Percentiles rank a stretch among this genome's conserved stretches.
phyloP scores from a whole-genome alignment of 2,797 vertebrate genomes.

The Epinephelus awoara region DNA sequence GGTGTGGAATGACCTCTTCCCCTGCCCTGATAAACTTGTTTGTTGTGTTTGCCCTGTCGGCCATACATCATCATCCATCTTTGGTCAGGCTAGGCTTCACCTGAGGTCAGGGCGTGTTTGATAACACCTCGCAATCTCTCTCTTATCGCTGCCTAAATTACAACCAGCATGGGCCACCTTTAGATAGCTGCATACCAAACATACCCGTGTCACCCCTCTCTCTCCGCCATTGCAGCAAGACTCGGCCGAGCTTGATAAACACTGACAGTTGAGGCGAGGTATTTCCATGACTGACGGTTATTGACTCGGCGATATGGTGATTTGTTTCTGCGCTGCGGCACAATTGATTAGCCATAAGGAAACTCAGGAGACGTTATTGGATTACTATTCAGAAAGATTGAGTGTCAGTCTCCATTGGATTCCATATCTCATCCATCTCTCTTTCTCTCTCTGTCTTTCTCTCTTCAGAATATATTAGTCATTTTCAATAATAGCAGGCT shows the following conservation, averaged over 20 bases:
- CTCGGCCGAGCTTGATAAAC: constrained; percentile 60
- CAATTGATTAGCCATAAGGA: constrained; percentile 83
- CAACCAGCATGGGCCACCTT: constrained; percentile 37
- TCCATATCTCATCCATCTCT: constrained; percentile 76
- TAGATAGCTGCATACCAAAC: constrained; percentile 57
- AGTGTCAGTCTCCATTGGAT: constrained; percentile 78
- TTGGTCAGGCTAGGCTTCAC: constrained; percentile 61
- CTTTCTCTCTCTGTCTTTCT: constrained; percentile 60
- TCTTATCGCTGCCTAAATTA: constrained; percentile 68
- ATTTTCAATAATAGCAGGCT: constrained; percentile 74
- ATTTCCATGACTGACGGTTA: constrained; percentile 78
- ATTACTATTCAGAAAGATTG: constrained; percentile 81
- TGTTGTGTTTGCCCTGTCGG: constrained; percentile 62
- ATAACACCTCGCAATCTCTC: constrained; percentile 59
- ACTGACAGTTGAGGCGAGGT: constrained; percentile 67
- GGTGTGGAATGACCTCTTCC: constrained; percentile 29
- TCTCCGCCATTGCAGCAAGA: background rate
- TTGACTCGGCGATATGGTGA: constrained; percentile 76
- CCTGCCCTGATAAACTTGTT: constrained; percentile 62
- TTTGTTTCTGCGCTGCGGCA: constrained; percentile 74
- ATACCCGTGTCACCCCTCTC: constrained; percentile 33
- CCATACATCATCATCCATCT: constrained; percentile 61
- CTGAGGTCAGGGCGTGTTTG: constrained; percentile 53
- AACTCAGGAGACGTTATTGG: constrained; percentile 78
- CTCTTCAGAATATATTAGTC: constrained; percentile 78